A percentile compares a stretch with the other conserved stretches of the same genome.
Conservation (phyloP, 2,888 invertebrate genomes). For the Sarcophaga rosellei region DNA sequence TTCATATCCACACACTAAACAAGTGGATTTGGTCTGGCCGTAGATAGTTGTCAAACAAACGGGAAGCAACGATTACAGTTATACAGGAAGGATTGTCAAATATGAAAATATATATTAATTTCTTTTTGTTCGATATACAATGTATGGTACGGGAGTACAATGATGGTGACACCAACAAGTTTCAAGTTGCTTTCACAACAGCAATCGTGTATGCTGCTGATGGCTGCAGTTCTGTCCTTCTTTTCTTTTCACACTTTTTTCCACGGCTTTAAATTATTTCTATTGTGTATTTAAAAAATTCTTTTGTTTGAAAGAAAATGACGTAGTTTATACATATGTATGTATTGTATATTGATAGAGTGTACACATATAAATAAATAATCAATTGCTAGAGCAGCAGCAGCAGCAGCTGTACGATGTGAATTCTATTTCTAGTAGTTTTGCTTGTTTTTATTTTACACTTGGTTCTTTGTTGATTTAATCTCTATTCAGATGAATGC, state of each 20-base stretch:
- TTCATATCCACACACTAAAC: constrained; percentile 55
- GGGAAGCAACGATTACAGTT: constrained; percentile 18
- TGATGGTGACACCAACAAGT: constrained; percentile 11
- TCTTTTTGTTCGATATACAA: neutral
- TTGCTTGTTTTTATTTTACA: neutral
- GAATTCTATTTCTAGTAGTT: too few species aligned
- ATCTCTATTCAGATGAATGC: neutral
- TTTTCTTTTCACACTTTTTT: neutral
- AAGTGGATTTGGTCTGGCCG: neutral
- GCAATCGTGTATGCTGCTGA: constrained; percentile 5
- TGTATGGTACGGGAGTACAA: neutral
- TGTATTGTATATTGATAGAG: neutral
- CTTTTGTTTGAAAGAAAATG: neutral
- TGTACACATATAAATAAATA: neutral
- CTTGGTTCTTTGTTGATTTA: constrained; percentile 33
- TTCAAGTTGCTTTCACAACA: constrained; percentile 11
- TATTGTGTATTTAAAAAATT: neutral
- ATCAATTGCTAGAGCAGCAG: neutral
- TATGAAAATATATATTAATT: neutral
- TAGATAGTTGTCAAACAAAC: neutral
- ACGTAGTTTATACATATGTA: constrained; percentile 2
- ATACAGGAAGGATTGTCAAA: neutral
- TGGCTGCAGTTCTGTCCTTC: neutral
- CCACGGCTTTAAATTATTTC: neutral
- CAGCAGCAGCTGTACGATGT: constrained; percentile 2